These are phyloP conservation scores for Caenorhabditis japonica DNA, from an alignment of 2,888 invertebrate species.

Conservation along the genomic window DNA sequence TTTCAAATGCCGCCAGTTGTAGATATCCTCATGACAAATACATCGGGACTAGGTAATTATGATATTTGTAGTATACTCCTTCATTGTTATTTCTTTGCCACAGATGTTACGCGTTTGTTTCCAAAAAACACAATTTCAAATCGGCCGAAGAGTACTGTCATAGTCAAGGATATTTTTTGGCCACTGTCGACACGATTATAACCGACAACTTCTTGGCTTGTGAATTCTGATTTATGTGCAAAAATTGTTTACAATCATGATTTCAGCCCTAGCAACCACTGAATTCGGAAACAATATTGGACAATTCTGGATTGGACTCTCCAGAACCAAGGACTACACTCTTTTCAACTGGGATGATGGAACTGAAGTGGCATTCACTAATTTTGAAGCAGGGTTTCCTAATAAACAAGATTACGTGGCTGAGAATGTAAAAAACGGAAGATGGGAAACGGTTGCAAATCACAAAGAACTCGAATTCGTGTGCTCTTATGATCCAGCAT, in stretches of 20 bases:
- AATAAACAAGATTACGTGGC: constrained; percentile 38
- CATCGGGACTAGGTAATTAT: constrained; percentile 21
- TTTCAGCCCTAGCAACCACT: constrained; percentile 24
- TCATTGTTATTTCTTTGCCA: not conserved
- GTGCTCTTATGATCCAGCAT: constrained; percentile 30
- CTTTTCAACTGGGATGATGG: constrained; percentile 36
- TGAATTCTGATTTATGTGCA: constrained; percentile 9
- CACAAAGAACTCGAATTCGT: constrained; percentile 33
- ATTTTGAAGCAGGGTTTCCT: constrained; percentile 42
- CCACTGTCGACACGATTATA: constrained; percentile 29
- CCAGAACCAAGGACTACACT: constrained; percentile 22
- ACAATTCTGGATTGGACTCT: constrained; percentile 42
- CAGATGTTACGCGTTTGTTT: constrained; percentile 41
- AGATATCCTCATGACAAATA: constrained; percentile 33
- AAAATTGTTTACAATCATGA: no score
- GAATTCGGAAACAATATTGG: constrained; percentile 36
- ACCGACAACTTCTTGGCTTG: constrained; percentile 41
- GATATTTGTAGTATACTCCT: not conserved
- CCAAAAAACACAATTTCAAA: constrained; percentile 27
- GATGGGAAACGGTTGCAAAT: constrained; percentile 29
- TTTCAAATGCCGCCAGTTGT: constrained; percentile 23
- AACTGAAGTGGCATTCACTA: constrained; percentile 23
- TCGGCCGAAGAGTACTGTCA: constrained; percentile 40
- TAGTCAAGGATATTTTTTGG: constrained; percentile 30
- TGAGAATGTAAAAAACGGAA: constrained; percentile 37